These are phyloP conservation scores for Chrysopilus asiliformis DNA, from an alignment of 2,888 invertebrate species.

Conservation along the genomic window DNA sequence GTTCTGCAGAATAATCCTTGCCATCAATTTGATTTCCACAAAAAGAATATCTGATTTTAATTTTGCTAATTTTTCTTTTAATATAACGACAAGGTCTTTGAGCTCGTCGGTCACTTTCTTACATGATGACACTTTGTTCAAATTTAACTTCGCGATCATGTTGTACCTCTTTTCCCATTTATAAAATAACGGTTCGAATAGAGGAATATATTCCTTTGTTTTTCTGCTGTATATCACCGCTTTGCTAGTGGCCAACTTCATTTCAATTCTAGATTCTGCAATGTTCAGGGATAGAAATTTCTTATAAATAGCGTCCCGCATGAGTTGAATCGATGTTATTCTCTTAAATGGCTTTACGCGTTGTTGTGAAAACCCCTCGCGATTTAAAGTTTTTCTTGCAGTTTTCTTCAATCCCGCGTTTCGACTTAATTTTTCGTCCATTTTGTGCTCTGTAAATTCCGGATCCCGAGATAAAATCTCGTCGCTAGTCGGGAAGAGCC, in stretches of 20 bases:
- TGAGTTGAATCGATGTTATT: slow-evolving; percentile 22
- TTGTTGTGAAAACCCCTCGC: slow-evolving; percentile 23
- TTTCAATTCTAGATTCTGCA: slow-evolving; percentile 17
- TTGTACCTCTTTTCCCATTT: slow-evolving; percentile 32
- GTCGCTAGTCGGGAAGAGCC: slow-evolving; percentile 27
- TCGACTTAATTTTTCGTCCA: no score
- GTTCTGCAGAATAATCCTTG: slow-evolving; percentile 30
- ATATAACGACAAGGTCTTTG: slow-evolving; percentile 20
- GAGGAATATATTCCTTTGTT: slow-evolving; percentile 21
- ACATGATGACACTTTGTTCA: slow-evolving; percentile 16
- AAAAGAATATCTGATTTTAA: slow-evolving; percentile 33
- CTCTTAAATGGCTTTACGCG: slow-evolving; percentile 26
- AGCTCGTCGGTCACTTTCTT: slow-evolving; percentile 28
- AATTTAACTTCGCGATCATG: slow-evolving; percentile 26
- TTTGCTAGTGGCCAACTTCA: slow-evolving; percentile 28
- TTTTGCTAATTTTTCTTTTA: slow-evolving; percentile 22
- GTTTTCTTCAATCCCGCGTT: no score
- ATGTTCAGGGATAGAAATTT: slow-evolving; percentile 31
- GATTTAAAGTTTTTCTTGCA: slow-evolving; percentile 14
- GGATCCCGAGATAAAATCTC: no score
- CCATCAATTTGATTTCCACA: slow-evolving; percentile 31
- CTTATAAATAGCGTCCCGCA: slow-evolving; percentile 27
- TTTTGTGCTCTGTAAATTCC: slow-evolving; percentile 30
- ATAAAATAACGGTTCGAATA: slow-evolving; percentile 27
- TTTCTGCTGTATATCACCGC: slow-evolving; percentile 26